These are phyloP conservation scores for Eubasilissa regina DNA, from an alignment of 1,140 invertebrate species.

Conservation along the genomic window DNA sequence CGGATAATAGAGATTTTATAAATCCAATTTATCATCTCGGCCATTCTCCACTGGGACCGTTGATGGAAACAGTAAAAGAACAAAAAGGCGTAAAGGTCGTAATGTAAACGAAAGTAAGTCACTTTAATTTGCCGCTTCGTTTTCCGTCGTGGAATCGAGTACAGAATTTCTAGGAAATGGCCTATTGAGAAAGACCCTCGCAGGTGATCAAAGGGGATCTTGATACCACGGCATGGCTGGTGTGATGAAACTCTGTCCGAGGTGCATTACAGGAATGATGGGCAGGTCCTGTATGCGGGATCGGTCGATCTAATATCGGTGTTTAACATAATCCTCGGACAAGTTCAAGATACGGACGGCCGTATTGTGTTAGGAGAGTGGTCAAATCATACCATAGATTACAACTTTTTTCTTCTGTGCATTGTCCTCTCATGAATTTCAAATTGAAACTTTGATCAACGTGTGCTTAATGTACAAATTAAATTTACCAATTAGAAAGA, in stretches of 20 bases:
- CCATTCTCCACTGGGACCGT: constrained; percentile 22
- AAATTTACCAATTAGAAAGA: no score
- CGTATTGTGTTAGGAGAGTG: neutral
- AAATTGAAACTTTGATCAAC: no score
- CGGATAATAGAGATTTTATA: constrained; percentile 55
- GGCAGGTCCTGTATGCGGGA: constrained; percentile 26
- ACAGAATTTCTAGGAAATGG: constrained; percentile 52
- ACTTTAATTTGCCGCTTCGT: constrained; percentile 58
- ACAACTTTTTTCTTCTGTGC: no score
- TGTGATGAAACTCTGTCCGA: constrained; percentile 32
- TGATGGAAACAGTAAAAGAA: constrained; percentile 25
- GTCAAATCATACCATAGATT: neutral
- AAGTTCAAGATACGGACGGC: neutral
- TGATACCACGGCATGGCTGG: constrained; percentile 35
- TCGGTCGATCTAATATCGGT: constrained; percentile 15
- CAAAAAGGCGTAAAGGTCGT: constrained; percentile 29
- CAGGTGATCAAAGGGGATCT: constrained; percentile 44
- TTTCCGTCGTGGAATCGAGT: constrained; percentile 47
- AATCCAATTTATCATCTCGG: constrained; percentile 57
- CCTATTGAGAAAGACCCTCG: constrained; percentile 53
- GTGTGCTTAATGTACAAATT: no score
- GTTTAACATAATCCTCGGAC: constrained; percentile 19
- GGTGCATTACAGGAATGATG: constrained; percentile 43
- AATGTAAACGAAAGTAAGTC: constrained; percentile 59
- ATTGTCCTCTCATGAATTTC: no score